Conservation (phyloP, 2,888 invertebrate genomes). For the Phaedon cochleariae region DNA sequence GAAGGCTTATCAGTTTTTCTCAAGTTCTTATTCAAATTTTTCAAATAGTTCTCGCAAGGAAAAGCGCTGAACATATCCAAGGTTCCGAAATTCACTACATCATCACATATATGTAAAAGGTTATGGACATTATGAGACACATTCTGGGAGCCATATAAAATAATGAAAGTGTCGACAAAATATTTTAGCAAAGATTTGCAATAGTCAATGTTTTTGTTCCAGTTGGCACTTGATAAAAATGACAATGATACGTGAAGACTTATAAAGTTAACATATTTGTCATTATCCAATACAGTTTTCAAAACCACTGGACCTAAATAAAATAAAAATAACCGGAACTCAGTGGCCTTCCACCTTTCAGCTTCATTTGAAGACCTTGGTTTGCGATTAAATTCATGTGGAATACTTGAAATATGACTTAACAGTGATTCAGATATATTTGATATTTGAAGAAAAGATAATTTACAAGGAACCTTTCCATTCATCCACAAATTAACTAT, state of each 20-base stretch:
- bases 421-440: slow-evolving; percentile 13
- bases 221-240: background rate
- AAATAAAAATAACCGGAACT: slow-evolving; percentile 31
- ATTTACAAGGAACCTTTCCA: slow-evolving; percentile 4
- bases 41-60: background rate
- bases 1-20: slow-evolving; percentile 11
- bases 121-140: slow-evolving; percentile 37
- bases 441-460: slow-evolving; percentile 1
- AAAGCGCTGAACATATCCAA: slow-evolving; percentile 13
- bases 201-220: background rate
- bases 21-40: background rate
- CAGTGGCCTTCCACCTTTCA: slow-evolving; percentile 31
- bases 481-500: slow-evolving; percentile 8
- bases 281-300: background rate
- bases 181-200: slow-evolving; percentile 20
- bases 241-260: background rate
- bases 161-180: slow-evolving; percentile 32
- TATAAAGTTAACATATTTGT: background rate
- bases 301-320: slow-evolving; percentile 31
- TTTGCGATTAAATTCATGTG: slow-evolving; percentile 24
- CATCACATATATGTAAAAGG: slow-evolving; percentile 12
- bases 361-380: slow-evolving; percentile 9
- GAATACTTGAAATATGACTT: background rate
- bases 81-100: slow-evolving; percentile 3
- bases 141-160: slow-evolving; percentile 30